A percentile compares a stretch with the other conserved stretches of the same genome.
Conservation (phyloP, 2,888 invertebrate species). For the Lasioglossum villosulum region DNA sequence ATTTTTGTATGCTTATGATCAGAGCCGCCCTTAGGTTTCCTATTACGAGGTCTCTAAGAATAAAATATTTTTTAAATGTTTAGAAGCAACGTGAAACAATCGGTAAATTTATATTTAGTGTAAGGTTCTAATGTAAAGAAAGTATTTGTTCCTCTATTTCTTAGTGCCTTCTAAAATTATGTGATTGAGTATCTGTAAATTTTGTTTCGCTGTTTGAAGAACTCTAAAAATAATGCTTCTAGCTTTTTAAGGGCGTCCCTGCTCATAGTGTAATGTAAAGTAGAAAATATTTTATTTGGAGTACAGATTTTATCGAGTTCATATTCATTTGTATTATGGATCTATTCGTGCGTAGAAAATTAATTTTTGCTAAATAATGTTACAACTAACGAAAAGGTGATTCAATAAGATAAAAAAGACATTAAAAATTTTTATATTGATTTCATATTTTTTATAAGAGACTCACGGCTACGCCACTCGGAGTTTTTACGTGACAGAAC, state of each 20-base stretch:
- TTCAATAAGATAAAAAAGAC: constrained; percentile 9
- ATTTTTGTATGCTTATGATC: constrained; percentile 47
- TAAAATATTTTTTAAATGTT: background rate
- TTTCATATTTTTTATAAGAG: constrained; percentile 3
- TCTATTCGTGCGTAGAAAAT: constrained; percentile 14
- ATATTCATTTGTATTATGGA: constrained; percentile 20
- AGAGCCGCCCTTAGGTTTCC: constrained; percentile 10
- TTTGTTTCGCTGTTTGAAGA: background rate
- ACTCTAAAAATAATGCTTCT: background rate
- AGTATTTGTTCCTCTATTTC: constrained; percentile 1
- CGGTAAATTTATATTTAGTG: background rate
- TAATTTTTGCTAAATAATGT: constrained; percentile 29
- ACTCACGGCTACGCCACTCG: too few relatives aligned
- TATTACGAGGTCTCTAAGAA: background rate
- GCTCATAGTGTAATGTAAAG: constrained; percentile 32
- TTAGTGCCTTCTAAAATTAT: constrained; percentile 11
- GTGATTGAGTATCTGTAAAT: background rate
- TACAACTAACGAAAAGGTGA: constrained; percentile 19
- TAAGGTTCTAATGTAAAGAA: background rate
- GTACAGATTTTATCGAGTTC: constrained; percentile 6
- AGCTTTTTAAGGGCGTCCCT: constrained; percentile 10
- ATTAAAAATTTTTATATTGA: constrained; percentile 16
- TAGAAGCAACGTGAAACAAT: background rate
- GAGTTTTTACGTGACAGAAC: too few relatives aligned
- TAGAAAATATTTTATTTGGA: constrained; percentile 20